Base-by-base conservation (phyloP, 2,797 vertebrate genomes). In the Hypotaenidia philippensis region DNA sequence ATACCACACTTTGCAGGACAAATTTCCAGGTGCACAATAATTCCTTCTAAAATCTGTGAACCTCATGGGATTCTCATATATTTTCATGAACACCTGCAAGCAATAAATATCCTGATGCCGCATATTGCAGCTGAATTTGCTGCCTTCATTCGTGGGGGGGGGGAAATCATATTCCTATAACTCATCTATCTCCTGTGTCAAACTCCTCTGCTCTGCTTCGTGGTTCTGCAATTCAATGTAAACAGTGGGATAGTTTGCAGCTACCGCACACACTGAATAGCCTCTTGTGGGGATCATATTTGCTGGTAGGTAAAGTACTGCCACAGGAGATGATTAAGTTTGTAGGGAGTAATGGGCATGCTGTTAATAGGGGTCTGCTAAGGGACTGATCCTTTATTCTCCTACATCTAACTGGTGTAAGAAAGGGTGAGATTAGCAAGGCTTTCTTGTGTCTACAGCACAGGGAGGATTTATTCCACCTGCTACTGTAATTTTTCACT, bases 51-150 rank as follows among this genome's bases (percentile, higher is more conserved):
- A 96, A 93, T 94, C 96, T 93, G 92, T 91, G 89, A 96, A 96
- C 85, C 91, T 94, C 95, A 81, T 94, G 96, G 94, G 91, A 94
- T 95, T 97, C 91, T 96, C 94, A 84, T 96, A 96, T 95, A 96
- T 97, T 97, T 96, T 96, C 94, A 82, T 93, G 96, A 94, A 94
- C 94, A 96, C 94, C 96, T 97, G 96, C 93, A 94, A 94, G 92
- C 83, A 94, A 91, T 96, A 96, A 96, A 95, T 97, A 96, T 93
- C 85, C 87, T 50, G 79, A 74, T 92, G 91, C 91, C 0, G 15
- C 77, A 49, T 92, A 94, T 90, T 84, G 93, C 96, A 87, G 92
- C 66, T 78, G 94, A 96, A 94, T 94, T 96, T 87, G 32, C 85
- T 95, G 83, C 92, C 66, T 96, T 96, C 89, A 75, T 86, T 91